These are phyloP conservation scores for Aphrophora alni DNA, from an alignment of 2,888 invertebrate species.

Conservation along the genomic window DNA sequence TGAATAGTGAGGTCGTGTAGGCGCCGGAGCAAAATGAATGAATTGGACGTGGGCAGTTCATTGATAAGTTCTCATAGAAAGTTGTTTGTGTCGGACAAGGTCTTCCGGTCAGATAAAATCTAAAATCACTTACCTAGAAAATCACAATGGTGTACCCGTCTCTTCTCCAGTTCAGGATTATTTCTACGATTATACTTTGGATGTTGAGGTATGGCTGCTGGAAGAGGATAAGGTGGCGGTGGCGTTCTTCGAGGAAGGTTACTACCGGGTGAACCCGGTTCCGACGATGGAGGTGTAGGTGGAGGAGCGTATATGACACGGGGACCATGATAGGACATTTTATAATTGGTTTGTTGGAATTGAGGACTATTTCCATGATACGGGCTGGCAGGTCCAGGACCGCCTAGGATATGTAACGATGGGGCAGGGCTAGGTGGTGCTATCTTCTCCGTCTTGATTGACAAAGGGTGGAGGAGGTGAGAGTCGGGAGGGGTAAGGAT, in stretches of 20 bases:
- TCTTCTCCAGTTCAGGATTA: slow-evolving; percentile 95
- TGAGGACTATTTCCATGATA: slow-evolving; percentile 48
- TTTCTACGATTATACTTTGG: slow-evolving; percentile 93
- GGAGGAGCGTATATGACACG: slow-evolving; percentile 81
- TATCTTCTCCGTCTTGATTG: slow-evolving; percentile 48
- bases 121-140: slow-evolving; percentile 78
- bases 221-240: slow-evolving; percentile 51
- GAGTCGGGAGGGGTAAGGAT: slow-evolving; percentile 27
- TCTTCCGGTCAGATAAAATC: not conserved
- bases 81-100: not conserved
- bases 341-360: slow-evolving; percentile 19
- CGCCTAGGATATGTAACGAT: slow-evolving; percentile 61
- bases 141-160: slow-evolving; percentile 95
- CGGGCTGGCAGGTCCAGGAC: slow-evolving; percentile 53
- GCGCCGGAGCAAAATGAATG: not conserved
- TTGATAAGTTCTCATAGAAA: not conserved
- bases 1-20: not conserved
- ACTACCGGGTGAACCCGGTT: slow-evolving; percentile 51
- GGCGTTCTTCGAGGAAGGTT: slow-evolving; percentile 44
- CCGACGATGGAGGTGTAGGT: slow-evolving; percentile 78
- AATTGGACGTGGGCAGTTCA: slow-evolving; percentile 6
- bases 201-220: slow-evolving; percentile 80
- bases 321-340: slow-evolving; percentile 40
- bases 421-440: slow-evolving; percentile 56
- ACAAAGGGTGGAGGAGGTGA: slow-evolving; percentile 29